Evolutionary conservation across 92 coral and sea anemone genomes (phyloP).

Genomic region (Porites divaricata): DNA sequence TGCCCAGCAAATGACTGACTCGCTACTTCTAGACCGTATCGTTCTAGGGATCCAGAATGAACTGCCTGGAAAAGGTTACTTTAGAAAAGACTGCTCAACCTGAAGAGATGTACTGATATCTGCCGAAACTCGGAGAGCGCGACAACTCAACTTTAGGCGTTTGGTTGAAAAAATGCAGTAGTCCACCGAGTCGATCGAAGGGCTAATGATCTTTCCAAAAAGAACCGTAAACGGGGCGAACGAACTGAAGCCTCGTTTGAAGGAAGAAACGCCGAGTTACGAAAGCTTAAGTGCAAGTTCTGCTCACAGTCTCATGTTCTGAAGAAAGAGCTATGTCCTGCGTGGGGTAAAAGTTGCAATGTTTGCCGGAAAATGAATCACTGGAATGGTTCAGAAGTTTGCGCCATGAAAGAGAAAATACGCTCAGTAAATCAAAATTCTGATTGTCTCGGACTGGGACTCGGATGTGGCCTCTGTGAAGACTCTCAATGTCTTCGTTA

Average conservation of each 20-base stretch:
- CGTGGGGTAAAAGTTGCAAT: conserved; percentile 27
- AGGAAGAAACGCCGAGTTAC: background rate
- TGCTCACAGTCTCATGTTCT: conserved; percentile 20
- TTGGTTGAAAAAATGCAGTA: too few species aligned
- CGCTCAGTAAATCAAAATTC: conserved; percentile 10
- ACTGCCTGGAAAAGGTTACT: conserved; percentile 35
- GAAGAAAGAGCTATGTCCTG: conserved; percentile 31
- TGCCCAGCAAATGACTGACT: conserved; percentile 36
- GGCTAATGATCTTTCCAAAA: too few species aligned
- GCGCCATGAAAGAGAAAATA: background rate
- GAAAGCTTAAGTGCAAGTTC: conserved; percentile 30
- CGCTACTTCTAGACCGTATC: conserved; percentile 35
- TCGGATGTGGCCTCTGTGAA: conserved; percentile 49
- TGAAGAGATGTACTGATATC: conserved; percentile 33
- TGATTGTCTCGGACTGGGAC: conserved; percentile 26
- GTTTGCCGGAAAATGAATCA: conserved; percentile 30
- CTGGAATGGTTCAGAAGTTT: conserved; percentile 25
- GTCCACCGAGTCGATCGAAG: too few species aligned
- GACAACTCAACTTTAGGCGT: too few species aligned
- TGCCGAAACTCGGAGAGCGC: conserved; percentile 41
- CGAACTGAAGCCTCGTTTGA: background rate
- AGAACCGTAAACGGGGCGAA: background rate
- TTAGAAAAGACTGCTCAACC: conserved; percentile 30
- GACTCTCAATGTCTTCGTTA: conserved; percentile 30
- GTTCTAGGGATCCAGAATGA: conserved; percentile 29